Conservation (phyloP, 2,113 vertebrate species). For the Grus americana region DNA sequence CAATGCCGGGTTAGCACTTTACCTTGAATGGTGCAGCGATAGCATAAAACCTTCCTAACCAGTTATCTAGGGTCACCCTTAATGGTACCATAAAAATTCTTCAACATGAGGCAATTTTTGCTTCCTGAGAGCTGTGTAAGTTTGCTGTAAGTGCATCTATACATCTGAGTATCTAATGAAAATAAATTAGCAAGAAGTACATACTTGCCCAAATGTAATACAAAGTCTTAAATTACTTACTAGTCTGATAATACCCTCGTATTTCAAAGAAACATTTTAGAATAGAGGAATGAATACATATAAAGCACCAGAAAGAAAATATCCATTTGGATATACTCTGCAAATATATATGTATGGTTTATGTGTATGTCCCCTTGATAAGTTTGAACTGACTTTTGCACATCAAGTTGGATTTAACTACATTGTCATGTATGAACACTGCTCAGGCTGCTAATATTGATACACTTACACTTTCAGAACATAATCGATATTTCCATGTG, state of each 20-base stretch:
- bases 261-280: neutral
- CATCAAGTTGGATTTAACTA: neutral
- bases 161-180: neutral
- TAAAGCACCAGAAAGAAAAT: neutral
- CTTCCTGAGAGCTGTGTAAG: neutral
- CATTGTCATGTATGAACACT: neutral
- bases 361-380: neutral
- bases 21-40: neutral
- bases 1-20: neutral
- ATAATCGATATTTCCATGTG: neutral
- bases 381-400: neutral
- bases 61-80: conserved; percentile 9
- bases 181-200: conserved; percentile 12
- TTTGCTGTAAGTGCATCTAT: conserved; percentile 27
- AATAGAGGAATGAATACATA: neutral
- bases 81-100: conserved; percentile 29
- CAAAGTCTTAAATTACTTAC: neutral
- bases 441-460: neutral
- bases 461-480: neutral
- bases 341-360: neutral
- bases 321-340: neutral
- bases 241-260: neutral
- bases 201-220: neutral
- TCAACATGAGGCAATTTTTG: neutral
- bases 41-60: conserved; percentile 13